Conservation (phyloP, 1,140 invertebrate genomes). For the Polypedilum pembai region DNA sequence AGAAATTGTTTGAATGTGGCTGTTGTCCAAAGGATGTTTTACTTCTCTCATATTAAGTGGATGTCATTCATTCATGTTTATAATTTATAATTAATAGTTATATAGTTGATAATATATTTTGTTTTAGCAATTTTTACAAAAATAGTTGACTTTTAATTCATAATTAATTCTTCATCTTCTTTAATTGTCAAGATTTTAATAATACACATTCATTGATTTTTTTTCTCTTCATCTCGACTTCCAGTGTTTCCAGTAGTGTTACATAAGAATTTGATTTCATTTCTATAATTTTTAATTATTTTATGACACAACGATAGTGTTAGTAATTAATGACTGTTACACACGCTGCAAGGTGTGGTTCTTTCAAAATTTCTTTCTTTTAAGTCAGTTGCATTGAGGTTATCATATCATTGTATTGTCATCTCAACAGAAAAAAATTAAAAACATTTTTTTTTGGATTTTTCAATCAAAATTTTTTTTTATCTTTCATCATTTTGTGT, state of each 20-base stretch:
- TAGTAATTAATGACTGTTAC: background rate
- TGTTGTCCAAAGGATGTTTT: background rate
- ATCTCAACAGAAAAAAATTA: background rate
- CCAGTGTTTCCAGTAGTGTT: background rate
- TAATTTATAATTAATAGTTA: background rate
- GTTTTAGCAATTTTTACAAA: slow-evolving; percentile 15
- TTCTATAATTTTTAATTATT: background rate
- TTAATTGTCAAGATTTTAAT: no score
- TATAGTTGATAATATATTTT: background rate
- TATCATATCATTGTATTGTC: background rate
- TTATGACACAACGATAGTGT: background rate
- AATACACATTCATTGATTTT: no score
- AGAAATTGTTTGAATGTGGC: background rate
- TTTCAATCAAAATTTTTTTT: background rate
- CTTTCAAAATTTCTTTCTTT: background rate
- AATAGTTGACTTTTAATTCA: background rate
- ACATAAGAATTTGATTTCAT: slow-evolving; percentile 7
- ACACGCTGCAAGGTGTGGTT: background rate
- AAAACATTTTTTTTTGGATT: background rate
- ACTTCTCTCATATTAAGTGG: slow-evolving; percentile 27
- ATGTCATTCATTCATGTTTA: background rate
- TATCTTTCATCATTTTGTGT: background rate
- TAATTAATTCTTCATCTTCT: no score
- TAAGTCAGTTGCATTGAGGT: slow-evolving; percentile 10
- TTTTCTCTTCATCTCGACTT: no score